Conservation (phyloP, 2,113 vertebrate species). For the Scytalopus superciliaris region DNA sequence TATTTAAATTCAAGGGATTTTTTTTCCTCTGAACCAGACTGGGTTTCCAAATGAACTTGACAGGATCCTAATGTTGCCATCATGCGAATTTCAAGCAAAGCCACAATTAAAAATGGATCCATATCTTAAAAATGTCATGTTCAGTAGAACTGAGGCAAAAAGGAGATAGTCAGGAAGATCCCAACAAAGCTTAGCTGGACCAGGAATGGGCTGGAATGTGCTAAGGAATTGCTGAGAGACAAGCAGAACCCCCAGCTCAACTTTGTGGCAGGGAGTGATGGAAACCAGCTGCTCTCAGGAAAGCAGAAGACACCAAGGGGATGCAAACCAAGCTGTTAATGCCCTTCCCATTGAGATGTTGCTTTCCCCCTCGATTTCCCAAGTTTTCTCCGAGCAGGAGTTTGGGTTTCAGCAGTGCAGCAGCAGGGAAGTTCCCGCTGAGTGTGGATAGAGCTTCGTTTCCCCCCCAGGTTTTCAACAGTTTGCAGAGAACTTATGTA, state of each 20-base stretch:
- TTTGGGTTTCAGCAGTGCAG: not conserved
- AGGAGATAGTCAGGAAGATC: not conserved
- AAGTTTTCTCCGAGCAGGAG: not conserved
- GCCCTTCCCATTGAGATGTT: not conserved
- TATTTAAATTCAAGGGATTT: not conserved
- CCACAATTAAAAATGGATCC: not conserved
- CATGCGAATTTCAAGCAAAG: not conserved
- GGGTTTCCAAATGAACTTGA: not conserved
- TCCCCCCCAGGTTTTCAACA: not conserved
- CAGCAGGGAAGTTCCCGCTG: not conserved
- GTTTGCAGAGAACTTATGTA: not conserved
- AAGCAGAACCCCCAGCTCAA: fast-evolving
- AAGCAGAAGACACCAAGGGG: not conserved
- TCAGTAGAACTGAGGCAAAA: not conserved
- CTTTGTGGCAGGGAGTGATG: not conserved
- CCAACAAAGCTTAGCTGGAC: not conserved
- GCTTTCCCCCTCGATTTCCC: not conserved
- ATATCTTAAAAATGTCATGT: fast-evolving
- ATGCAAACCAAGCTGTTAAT: not conserved
- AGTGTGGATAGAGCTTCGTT: not conserved
- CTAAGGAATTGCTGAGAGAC: not conserved
- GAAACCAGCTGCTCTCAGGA: not conserved
- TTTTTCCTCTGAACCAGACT: not conserved
- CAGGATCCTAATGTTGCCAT: not conserved
- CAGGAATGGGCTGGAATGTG: not conserved